Evolutionary conservation across 2,113 vertebrate genomes (phyloP).

Genomic region (Amblyopsis rosae): DNA sequence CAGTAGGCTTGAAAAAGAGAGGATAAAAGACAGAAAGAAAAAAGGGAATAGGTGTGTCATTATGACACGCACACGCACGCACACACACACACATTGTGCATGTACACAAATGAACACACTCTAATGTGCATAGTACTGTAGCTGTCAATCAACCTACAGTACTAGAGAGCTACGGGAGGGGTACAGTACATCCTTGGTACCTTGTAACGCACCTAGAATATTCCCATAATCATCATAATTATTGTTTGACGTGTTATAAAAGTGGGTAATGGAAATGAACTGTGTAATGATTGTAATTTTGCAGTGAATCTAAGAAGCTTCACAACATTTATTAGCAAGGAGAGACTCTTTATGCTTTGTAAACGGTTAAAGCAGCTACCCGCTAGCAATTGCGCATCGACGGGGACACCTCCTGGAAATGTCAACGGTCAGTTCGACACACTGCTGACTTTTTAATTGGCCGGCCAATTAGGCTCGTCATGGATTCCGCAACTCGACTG

Average conservation of each 20-base stretch:
- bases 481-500: constrained; percentile 1
- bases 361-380: not conserved
- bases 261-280: constrained; percentile 15
- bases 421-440: not conserved
- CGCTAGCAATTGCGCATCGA: constrained; percentile 24
- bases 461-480: constrained; percentile 35
- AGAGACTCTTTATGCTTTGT: not conserved
- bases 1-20: not conserved
- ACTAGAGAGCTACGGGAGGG: too few relatives aligned
- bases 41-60: constrained; percentile 36
- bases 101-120: constrained; percentile 3
- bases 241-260: constrained; percentile 19
- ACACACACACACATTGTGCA: constrained; percentile 14
- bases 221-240: constrained; percentile 26
- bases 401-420: constrained; percentile 24
- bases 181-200: too few relatives aligned
- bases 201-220: constrained; percentile 10
- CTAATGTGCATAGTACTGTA: not conserved
- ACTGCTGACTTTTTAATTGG: constrained; percentile 17
- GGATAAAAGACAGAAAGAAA: constrained; percentile 14
- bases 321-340: not conserved
- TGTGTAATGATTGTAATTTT: constrained; percentile 39
- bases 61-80: constrained; percentile 8
- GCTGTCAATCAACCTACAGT: too few relatives aligned
- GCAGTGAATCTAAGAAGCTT: constrained; percentile 3